Percentiles rank a stretch among this genome's conserved stretches.
Evolutionary conservation across 1,140 invertebrate species (phyloP).

Genomic region (Drosophila varians): DNA sequence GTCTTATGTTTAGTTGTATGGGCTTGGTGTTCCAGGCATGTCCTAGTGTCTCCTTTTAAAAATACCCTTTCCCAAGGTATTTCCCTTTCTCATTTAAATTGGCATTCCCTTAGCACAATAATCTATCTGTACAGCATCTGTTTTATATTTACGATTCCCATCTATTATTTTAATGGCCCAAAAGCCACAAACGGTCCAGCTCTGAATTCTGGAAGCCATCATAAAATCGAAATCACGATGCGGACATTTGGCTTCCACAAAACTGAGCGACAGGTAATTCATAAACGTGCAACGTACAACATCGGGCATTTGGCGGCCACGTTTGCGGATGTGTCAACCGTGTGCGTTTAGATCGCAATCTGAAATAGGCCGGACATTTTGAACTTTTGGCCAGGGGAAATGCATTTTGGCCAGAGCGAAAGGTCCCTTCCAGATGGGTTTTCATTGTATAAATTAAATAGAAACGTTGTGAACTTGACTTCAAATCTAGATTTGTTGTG

Average conservation of each 20-base stretch:
- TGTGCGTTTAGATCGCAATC: slow-evolving; percentile 1
- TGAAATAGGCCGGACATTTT: slow-evolving; percentile 3
- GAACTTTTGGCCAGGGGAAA: background rate
- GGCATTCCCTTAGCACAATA: background rate
- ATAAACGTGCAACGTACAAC: background rate
- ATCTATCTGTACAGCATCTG: background rate
- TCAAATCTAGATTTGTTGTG: too few species aligned
- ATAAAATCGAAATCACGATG: slow-evolving; percentile 1
- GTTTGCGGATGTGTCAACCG: slow-evolving; percentile 1
- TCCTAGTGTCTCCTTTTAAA: slow-evolving; percentile 48
- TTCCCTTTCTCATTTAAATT: background rate
- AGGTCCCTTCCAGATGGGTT: background rate
- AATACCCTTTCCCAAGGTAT: background rate
- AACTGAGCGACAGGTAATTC: slow-evolving; percentile 5
- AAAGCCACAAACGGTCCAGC: background rate
- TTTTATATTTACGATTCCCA: background rate
- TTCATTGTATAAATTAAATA: background rate
- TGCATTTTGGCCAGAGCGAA: background rate
- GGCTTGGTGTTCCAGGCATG: slow-evolving; percentile 3
- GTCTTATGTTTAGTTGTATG: slow-evolving; percentile 23
- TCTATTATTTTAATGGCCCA: slow-evolving; percentile 4
- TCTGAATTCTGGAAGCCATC: background rate
- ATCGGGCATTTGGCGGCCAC: background rate
- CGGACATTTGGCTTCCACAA: background rate
- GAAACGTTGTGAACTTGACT: too few species aligned